A percentile compares a stretch with the other conserved stretches of the same genome.
Conservation (phyloP, 2,797 vertebrate genomes). For the Tarsius wallacei region DNA sequence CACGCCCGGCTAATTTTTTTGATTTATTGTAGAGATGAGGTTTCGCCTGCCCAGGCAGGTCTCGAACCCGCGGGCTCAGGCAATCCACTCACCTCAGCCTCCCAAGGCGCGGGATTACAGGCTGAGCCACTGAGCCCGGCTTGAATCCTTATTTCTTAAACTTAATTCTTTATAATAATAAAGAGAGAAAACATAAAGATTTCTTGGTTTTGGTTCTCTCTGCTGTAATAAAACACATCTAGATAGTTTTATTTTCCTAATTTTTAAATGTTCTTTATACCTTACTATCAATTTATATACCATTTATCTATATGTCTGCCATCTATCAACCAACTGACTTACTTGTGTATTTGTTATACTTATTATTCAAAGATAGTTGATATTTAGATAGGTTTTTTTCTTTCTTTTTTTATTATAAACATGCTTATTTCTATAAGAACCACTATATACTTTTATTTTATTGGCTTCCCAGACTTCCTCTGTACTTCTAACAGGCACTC, state of each 20-base stretch:
- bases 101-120: too few species aligned
- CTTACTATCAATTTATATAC: not conserved
- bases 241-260: not conserved
- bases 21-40: too few species aligned
- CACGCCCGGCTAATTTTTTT: too few species aligned
- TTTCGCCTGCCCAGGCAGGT: too few species aligned
- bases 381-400: not conserved
- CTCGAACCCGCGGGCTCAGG: too few species aligned
- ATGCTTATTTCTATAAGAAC: not conserved
- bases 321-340: not conserved
- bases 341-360: not conserved
- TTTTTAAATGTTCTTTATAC: not conserved
- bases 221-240: not conserved
- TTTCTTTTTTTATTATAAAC: not conserved
- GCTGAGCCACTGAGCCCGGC: too few species aligned
- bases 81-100: too few species aligned
- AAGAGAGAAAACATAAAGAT: not conserved
- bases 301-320: not conserved
- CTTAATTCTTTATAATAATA: not conserved
- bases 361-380: not conserved
- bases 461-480: not conserved
- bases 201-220: not conserved
- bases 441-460: not conserved
- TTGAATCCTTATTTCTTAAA: slow-evolving; percentile 7
- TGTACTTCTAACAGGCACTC: not conserved